A percentile compares a stretch with the other conserved stretches of the same genome.
Evolutionary conservation across 2,888 invertebrate genomes (phyloP).

Genomic region (Camponotus fellah): DNA sequence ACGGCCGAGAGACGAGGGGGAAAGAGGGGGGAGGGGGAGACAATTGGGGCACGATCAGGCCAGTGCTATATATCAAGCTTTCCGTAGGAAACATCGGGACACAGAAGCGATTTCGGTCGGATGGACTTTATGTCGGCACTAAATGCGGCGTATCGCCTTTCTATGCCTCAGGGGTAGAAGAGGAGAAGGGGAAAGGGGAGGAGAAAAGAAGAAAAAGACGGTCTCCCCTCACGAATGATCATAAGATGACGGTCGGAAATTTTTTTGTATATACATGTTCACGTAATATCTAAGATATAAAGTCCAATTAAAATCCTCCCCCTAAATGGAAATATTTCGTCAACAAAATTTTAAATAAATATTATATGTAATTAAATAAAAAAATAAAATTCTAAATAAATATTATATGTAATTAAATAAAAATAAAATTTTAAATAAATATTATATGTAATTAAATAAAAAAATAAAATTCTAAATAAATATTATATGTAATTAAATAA

Average conservation of each 20-base stretch:
- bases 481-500: too few relatives aligned
- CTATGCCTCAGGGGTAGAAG: not conserved
- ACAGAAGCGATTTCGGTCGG: slow-evolving; percentile 27
- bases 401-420: too few relatives aligned
- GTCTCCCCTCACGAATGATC: not conserved
- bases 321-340: not conserved
- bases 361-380: too few relatives aligned
- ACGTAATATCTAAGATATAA: not conserved
- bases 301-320: not conserved
- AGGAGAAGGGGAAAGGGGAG: not conserved
- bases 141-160: slow-evolving; percentile 13
- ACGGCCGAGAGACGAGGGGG: not conserved
- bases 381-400: too few relatives aligned
- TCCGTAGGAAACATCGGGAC: slow-evolving; percentile 18
- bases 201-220: not conserved
- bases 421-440: too few relatives aligned
- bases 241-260: not conserved
- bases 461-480: too few relatives aligned
- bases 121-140: slow-evolving; percentile 22
- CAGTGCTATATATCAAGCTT: slow-evolving; percentile 10
- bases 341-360: too few relatives aligned
- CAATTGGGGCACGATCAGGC: slow-evolving; percentile 5
- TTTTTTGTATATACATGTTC: not conserved
- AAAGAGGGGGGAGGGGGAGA: not conserved
- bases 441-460: too few relatives aligned